Conservation (phyloP, 2,797 vertebrate species). For the Sebastolobus altivelis region DNA sequence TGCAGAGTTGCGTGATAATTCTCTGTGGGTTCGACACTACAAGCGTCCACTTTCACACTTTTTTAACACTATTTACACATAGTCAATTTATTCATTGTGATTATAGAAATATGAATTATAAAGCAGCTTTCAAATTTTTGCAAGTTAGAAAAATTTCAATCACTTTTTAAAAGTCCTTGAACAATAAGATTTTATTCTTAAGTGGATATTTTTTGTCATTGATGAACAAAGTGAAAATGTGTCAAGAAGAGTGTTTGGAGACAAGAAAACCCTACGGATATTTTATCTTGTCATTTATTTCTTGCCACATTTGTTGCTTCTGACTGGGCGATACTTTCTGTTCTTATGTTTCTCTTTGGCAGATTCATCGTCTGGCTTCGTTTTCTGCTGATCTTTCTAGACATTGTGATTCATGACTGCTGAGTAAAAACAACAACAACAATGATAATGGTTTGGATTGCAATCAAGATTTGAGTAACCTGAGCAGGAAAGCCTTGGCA, state of each 20-base stretch:
- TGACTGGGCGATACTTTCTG: neutral
- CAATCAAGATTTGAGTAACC: conserved; percentile 26
- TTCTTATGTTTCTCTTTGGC: conserved; percentile 7
- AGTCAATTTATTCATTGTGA: neutral
- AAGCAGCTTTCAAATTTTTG: neutral
- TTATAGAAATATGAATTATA: neutral
- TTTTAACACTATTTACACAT: neutral
- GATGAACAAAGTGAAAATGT: neutral
- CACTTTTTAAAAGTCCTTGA: neutral
- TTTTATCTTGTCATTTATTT: conserved; percentile 1
- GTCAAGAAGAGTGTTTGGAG: neutral
- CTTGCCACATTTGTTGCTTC: neutral
- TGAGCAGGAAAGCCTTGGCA: neutral
- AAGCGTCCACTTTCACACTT: neutral
- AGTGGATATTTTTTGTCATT: neutral
- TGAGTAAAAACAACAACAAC: conserved; percentile 14
- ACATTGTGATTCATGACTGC: conserved; percentile 4
- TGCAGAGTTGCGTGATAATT: neutral
- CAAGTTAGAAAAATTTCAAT: neutral
- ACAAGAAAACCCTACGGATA: neutral
- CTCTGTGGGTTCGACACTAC: neutral
- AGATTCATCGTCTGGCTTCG: neutral
- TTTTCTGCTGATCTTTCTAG: neutral
- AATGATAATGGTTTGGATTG: conserved; percentile 7
- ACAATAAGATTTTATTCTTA: neutral